Evolutionary conservation across 2,113 vertebrate genomes (phyloP).

Genomic region (Megaptera novaeangliae): DNA sequence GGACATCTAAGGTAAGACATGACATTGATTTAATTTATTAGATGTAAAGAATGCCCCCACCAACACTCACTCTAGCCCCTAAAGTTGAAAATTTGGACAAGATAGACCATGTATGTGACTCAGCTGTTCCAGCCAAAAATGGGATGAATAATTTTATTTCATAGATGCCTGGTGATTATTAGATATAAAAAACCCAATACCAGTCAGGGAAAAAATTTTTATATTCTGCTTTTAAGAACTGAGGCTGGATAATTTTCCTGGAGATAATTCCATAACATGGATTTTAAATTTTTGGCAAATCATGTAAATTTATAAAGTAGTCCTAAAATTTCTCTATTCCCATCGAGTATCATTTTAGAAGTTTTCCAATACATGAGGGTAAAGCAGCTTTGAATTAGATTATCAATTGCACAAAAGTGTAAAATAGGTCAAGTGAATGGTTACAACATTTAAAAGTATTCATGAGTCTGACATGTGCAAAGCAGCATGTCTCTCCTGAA

Average conservation of each 20-base stretch:
- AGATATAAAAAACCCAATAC: not conserved
- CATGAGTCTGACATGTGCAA: slow-evolving; percentile 30
- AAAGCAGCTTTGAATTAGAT: slow-evolving; percentile 25
- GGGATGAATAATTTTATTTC: not conserved
- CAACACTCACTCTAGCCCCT: not conserved
- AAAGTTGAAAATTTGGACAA: not conserved
- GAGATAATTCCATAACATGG: not conserved
- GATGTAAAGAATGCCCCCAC: not conserved
- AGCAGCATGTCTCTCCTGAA: not conserved
- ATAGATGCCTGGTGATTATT: not conserved
- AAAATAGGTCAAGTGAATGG: slow-evolving; percentile 12
- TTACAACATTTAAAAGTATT: not conserved
- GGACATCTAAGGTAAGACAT: slow-evolving; percentile 1
- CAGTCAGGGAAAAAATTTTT: not conserved
- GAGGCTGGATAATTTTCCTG: not conserved
- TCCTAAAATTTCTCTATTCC: not conserved
- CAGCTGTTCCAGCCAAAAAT: not conserved
- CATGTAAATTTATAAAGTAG: not conserved
- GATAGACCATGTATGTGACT: not conserved
- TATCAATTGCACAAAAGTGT: not conserved
- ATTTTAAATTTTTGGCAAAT: slow-evolving; percentile 28
- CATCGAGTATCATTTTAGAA: not conserved
- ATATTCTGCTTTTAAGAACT: not conserved
- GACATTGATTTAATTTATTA: not conserved
- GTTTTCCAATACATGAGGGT: not conserved